phyloP scores from a whole-genome alignment of 2,797 vertebrate species.

The Odontamblyopus lacepedii region DNA sequence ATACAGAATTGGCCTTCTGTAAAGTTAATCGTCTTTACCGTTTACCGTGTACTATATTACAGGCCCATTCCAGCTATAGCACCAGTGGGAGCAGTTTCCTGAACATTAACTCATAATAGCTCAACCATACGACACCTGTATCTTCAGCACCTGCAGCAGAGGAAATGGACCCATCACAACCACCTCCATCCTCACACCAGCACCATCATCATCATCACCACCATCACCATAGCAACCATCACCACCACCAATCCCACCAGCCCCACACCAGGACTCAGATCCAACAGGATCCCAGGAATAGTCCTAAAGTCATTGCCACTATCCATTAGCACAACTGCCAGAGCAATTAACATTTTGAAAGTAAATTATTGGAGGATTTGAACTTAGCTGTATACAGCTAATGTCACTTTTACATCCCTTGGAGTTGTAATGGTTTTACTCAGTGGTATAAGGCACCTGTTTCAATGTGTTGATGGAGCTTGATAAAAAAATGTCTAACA shows the following conservation, averaged over 20 bases:
- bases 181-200: neutral
- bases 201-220: neutral
- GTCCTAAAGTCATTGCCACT: neutral
- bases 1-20: no score
- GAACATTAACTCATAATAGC: neutral
- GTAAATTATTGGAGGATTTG: neutral
- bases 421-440: no score
- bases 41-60: neutral
- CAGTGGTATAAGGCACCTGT: no score
- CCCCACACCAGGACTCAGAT: neutral
- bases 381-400: no score
- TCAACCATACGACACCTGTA: conserved; percentile 13
- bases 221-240: neutral
- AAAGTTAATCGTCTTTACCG: neutral
- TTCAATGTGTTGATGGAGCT: no score
- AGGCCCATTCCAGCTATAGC: conserved; percentile 43
- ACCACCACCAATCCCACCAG: neutral
- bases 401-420: no score
- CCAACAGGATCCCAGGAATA: neutral
- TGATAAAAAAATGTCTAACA: no score
- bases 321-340: neutral
- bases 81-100: conserved; percentile 1
- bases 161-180: neutral
- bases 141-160: neutral
- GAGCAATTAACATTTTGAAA: no score